Evolutionary conservation across 2,113 vertebrate species (phyloP), one percentile per base, ranked within the genome.

Genomic region (Engystomops pustulosus): DNA sequence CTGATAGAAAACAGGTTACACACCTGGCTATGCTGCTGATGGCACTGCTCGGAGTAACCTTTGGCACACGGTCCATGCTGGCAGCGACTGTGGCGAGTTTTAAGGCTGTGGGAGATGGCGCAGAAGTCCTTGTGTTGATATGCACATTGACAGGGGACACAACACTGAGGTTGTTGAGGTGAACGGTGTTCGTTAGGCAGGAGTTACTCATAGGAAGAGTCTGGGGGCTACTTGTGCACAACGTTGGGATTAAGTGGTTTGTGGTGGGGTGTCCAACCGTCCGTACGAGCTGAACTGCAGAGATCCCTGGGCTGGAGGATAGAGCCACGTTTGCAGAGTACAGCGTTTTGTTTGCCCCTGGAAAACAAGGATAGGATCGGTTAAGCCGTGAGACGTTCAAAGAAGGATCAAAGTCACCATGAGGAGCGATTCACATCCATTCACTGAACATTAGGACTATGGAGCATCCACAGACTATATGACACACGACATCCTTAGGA

Each of bases 41-140:
- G 92, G 95, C 95, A 90, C 95, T 96, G 91, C 94, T 94, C 1
- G 95, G 94, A 91, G 95, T 95, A 90, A 96, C 96, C 93, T 95
- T 97, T 94, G 95, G 94, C 93, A 95, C 95, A 86, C 95, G 93
- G 91, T 97, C 95, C 91, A 96, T 94, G 88, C 92, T 95, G 93
- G 94, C 93, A 91, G 96, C 96, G 75, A 96, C 94, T 75, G 95
- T 95, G 93, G 96, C 96, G 20, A 98, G 95, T 94, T 96, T 97
- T 96, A 98, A 96, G 95, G 96, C 95, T 86, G 96, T 95, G 86
- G 95, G 95, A 89, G 94, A 96, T 62, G 96, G 95, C 82, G 95
- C 95, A 71, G 95, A 96, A 92, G 94, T 95, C 89, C 95, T 92
- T 92, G 94, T 92, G 44, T 92, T 92, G 92, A 95, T 96, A 88